phyloP scores from a whole-genome alignment of 1,140 invertebrate genomes.

The Drosophila serrata region DNA sequence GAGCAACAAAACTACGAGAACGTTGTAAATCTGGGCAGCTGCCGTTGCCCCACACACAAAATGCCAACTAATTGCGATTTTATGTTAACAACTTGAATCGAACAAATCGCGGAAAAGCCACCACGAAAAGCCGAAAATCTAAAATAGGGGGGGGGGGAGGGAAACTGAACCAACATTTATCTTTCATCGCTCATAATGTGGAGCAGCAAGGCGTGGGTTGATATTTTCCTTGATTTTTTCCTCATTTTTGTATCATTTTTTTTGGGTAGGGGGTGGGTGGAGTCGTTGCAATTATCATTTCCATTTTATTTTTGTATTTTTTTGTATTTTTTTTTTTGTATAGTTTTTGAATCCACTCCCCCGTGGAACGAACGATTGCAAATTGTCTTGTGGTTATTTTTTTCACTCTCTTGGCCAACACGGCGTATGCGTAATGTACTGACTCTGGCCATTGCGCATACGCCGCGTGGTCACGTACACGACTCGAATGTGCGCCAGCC shows the following conservation, averaged over 20 bases:
- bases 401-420: slow-evolving; percentile 39
- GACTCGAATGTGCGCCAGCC: slow-evolving; percentile 18
- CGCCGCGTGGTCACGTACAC: slow-evolving; percentile 58
- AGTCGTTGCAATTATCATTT: slow-evolving; percentile 59
- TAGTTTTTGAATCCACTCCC: not conserved
- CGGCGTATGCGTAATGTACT: slow-evolving; percentile 69
- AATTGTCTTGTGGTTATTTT: slow-evolving; percentile 36
- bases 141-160: slow-evolving; percentile 3
- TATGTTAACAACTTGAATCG: slow-evolving; percentile 70
- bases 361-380: slow-evolving; percentile 5
- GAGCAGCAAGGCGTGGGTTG: slow-evolving; percentile 38
- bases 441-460: slow-evolving; percentile 58
- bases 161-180: slow-evolving; percentile 56
- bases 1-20: not conserved
- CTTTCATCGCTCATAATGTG: slow-evolving; percentile 67
- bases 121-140: slow-evolving; percentile 28
- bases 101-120: slow-evolving; percentile 61
- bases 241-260: not conserved
- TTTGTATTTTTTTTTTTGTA: too few relatives aligned
- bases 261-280: slow-evolving; percentile 20
- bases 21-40: slow-evolving; percentile 14
- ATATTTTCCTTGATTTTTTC: slow-evolving; percentile 9
- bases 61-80: slow-evolving; percentile 66
- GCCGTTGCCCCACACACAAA: slow-evolving; percentile 49
- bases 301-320: slow-evolving; percentile 12